These are phyloP conservation scores for Brotula barbata DNA, from an alignment of 2,797 vertebrate genomes.

Conservation along the genomic window DNA sequence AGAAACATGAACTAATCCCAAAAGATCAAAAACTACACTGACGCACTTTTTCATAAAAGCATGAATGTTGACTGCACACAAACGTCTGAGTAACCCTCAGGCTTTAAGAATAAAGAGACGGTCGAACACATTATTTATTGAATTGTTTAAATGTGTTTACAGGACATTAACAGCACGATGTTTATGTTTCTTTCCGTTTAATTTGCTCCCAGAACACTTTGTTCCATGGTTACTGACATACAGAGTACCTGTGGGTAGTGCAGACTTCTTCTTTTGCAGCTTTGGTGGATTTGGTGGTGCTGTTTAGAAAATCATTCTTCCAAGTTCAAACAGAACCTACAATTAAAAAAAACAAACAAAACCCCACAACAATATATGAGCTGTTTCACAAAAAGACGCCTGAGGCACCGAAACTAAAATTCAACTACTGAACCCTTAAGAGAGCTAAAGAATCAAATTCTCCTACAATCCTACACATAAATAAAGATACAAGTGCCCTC, in stretches of 20 bases:
- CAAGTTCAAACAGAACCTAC: slow-evolving; percentile 96
- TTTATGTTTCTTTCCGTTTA: slow-evolving; percentile 19
- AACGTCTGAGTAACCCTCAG: not conserved
- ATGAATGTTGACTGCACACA: not conserved
- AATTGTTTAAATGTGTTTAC: slow-evolving; percentile 4
- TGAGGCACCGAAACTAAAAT: too few species aligned
- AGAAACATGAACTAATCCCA: not conserved
- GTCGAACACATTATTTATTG: not conserved
- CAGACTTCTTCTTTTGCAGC: slow-evolving; percentile 24
- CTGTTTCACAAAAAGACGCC: not conserved
- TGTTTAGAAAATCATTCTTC: slow-evolving; percentile 88
- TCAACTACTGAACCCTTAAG: too few species aligned
- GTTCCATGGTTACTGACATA: not conserved
- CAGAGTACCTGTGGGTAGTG: slow-evolving; percentile 20
- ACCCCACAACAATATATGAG: too few species aligned
- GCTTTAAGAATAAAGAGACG: not conserved
- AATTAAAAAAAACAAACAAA: slow-evolving; percentile 46
- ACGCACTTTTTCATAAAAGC: not conserved
- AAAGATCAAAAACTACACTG: not conserved
- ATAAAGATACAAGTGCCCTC: not conserved
- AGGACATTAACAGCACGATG: slow-evolving; percentile 25
- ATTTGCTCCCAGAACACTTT: slow-evolving; percentile 6
- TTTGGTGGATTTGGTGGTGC: not conserved
- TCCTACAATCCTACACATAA: not conserved
- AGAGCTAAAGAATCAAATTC: not conserved